These are phyloP conservation scores for Trigoniulus corallinus DNA, from an alignment of 1,140 invertebrate species.

Conservation along the genomic window DNA sequence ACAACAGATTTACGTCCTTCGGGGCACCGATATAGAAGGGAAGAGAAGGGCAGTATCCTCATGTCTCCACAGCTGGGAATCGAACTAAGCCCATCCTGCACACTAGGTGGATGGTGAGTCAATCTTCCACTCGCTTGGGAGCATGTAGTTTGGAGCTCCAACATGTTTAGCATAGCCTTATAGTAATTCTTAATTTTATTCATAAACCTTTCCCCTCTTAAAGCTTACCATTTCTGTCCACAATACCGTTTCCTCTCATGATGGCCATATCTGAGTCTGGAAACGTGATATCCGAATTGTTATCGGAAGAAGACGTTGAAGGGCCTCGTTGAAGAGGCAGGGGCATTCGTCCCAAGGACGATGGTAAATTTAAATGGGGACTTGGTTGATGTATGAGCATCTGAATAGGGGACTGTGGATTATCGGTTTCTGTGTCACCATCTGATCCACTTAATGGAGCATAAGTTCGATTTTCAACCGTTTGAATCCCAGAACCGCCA, in stretches of 20 bases:
- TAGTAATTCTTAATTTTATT: no score
- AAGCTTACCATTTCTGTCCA: slow-evolving; percentile 16
- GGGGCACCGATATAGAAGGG: no score
- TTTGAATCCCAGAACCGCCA: not conserved
- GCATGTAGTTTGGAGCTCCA: no score
- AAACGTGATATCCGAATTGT: slow-evolving; percentile 19
- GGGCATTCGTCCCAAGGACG: slow-evolving; percentile 5
- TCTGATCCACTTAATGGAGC: slow-evolving; percentile 8
- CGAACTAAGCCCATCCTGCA: no score
- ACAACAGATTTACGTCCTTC: no score
- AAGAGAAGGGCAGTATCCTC: no score
- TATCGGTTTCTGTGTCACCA: slow-evolving; percentile 6
- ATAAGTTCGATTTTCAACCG: slow-evolving; percentile 7
- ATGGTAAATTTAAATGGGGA: not conserved
- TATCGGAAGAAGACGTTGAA: slow-evolving; percentile 18
- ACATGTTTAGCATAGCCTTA: no score
- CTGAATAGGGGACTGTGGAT: slow-evolving; percentile 1
- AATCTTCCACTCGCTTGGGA: no score
- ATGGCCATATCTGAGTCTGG: slow-evolving; percentile 18
- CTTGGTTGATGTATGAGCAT: not conserved
- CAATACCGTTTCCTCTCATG: slow-evolving; percentile 11
- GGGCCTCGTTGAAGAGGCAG: slow-evolving; percentile 12
- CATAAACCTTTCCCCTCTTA: no score
- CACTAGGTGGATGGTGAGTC: no score
- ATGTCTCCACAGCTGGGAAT: no score